These are phyloP conservation scores for Cantharis lateralis DNA, from an alignment of 2,888 invertebrate genomes.

Conservation along the genomic window DNA sequence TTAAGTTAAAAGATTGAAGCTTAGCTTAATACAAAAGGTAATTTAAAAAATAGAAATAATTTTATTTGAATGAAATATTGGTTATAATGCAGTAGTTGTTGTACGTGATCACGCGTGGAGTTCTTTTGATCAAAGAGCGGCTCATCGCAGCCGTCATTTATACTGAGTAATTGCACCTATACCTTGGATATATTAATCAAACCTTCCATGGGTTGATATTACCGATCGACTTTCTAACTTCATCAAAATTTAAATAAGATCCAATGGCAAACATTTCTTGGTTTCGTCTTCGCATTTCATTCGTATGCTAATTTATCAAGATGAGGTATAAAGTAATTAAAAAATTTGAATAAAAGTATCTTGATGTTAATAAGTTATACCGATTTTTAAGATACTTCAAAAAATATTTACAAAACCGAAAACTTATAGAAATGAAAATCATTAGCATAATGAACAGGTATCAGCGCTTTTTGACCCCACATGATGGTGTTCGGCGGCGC, in stretches of 20 bases:
- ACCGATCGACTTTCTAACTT: constrained; percentile 24
- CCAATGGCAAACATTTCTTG: constrained; percentile 2
- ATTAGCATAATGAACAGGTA: neutral
- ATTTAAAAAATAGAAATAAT: constrained; percentile 6
- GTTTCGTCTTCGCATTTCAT: constrained; percentile 5
- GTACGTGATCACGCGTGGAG: constrained; percentile 51
- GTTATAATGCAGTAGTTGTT: constrained; percentile 21
- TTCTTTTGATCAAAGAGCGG: constrained; percentile 51
- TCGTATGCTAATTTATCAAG: constrained; percentile 4
- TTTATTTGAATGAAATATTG: constrained; percentile 16
- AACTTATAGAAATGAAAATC: neutral
- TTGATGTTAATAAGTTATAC: neutral
- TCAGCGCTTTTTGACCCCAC: neutral
- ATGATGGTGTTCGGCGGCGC: neutral
- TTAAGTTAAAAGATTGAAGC: neutral
- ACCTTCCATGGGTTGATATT: constrained; percentile 31
- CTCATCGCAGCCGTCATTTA: constrained; percentile 37
- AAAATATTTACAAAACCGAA: neutral
- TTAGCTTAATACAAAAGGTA: neutral
- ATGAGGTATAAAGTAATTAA: neutral
- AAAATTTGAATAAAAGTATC: neutral
- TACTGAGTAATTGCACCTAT: constrained; percentile 47
- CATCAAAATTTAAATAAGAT: constrained; percentile 16
- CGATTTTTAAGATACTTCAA: neutral
- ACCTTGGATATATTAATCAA: constrained; percentile 48